Conservation (phyloP, 2,797 vertebrate species). For the Arrhamphus sclerolepis region DNA sequence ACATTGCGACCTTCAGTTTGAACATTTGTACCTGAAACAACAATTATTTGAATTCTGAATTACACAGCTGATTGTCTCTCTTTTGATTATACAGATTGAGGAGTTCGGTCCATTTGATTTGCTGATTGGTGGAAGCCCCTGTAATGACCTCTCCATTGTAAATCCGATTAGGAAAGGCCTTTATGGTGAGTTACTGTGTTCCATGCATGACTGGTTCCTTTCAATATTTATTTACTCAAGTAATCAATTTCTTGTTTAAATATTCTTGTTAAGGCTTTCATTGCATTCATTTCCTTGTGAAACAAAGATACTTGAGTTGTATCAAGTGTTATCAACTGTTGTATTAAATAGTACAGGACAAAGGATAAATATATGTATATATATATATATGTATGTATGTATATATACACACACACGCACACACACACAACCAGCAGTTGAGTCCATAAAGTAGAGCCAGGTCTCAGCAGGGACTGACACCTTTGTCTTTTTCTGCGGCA, state of each 20-base stretch:
- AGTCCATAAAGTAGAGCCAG: too few relatives aligned
- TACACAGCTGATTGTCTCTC: neutral
- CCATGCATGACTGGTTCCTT: too few relatives aligned
- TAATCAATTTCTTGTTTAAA: neutral
- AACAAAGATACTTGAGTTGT: too few relatives aligned
- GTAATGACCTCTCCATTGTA: conserved; percentile 90
- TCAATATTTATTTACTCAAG: neutral
- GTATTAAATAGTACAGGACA: too few relatives aligned
- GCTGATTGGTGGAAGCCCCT: conserved; percentile 93
- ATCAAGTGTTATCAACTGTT: too few relatives aligned
- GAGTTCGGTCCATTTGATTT: conserved; percentile 94
- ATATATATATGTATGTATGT: too few relatives aligned
- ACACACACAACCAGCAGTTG: too few relatives aligned
- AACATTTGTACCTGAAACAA: neutral
- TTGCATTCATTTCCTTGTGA: too few relatives aligned
- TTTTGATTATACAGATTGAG: conserved; percentile 76
- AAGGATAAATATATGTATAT: too few relatives aligned
- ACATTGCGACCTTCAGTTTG: neutral
- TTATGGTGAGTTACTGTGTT: conserved; percentile 81
- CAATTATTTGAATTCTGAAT: neutral
- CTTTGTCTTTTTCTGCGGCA: conserved; percentile 40
- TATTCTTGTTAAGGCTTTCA: neutral
- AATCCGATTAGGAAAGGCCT: conserved; percentile 89
- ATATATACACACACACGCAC: too few relatives aligned
- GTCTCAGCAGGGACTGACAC: neutral